A percentile compares a stretch with the other conserved stretches of the same genome.
phyloP scores from a whole-genome alignment of 2,888 invertebrate species.

The Abrostola tripartita region DNA sequence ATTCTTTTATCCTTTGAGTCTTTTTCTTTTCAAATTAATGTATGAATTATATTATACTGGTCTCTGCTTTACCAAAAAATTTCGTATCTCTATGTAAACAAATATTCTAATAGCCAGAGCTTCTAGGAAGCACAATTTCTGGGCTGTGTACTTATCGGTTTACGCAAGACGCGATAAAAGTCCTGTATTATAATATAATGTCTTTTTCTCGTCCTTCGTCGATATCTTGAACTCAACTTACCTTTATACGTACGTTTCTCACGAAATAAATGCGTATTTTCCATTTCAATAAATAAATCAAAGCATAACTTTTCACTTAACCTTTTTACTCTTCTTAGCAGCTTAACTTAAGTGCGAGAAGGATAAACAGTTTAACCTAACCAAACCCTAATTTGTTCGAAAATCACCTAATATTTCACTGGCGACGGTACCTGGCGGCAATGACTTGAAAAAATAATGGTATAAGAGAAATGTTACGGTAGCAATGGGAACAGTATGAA shows the following conservation, averaged over 20 bases:
- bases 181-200: no score
- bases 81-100: no score
- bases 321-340: neutral
- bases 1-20: neutral
- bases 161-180: no score
- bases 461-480: constrained; percentile 7
- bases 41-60: neutral
- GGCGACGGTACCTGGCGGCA: neutral
- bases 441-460: neutral
- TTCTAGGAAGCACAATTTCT: no score
- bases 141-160: no score
- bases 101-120: no score
- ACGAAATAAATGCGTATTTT: no score
- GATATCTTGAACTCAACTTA: no score
- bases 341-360: neutral
- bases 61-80: no score
- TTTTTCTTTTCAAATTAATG: neutral
- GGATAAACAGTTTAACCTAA: constrained; percentile 7
- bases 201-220: no score
- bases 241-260: no score
- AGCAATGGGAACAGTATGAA: constrained; percentile 7
- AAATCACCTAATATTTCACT: constrained; percentile 8
- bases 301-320: neutral
- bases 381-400: constrained; percentile 6
- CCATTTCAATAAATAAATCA: neutral